These are phyloP conservation scores for Leistus spinibarbis DNA, from an alignment of 2,888 invertebrate species.

Conservation along the genomic window DNA sequence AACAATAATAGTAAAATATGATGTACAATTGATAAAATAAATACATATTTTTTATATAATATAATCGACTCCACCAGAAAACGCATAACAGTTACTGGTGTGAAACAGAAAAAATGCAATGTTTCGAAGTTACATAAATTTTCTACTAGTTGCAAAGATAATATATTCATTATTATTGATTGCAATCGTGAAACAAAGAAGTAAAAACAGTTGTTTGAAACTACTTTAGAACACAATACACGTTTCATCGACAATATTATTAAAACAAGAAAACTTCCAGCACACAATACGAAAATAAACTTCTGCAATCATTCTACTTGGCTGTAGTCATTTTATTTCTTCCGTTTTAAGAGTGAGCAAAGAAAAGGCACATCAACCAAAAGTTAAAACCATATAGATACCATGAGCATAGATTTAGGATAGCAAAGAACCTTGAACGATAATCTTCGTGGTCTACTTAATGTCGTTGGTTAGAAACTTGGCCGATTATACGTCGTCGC, in stretches of 20 bases:
- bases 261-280: neutral
- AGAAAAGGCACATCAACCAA: neutral
- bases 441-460: slow-evolving; percentile 32
- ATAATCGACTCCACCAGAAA: no score
- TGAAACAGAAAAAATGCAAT: no score
- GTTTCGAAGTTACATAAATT: no score
- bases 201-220: neutral
- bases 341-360: neutral
- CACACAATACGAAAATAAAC: no score
- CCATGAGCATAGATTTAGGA: neutral
- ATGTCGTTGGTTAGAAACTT: slow-evolving; percentile 25
- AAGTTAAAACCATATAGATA: neutral
- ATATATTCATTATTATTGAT: neutral
- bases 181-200: neutral
- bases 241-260: neutral
- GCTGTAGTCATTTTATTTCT: neutral
- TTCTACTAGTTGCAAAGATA: neutral
- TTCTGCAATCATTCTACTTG: neutral
- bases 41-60: no score
- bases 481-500: slow-evolving; percentile 19
- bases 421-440: slow-evolving; percentile 20
- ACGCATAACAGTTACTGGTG: no score
- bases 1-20: no score
- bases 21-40: no score
- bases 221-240: neutral